Evolutionary conservation across 2,888 invertebrate species (phyloP).

Genomic region (Oxyteleia sp.): DNA sequence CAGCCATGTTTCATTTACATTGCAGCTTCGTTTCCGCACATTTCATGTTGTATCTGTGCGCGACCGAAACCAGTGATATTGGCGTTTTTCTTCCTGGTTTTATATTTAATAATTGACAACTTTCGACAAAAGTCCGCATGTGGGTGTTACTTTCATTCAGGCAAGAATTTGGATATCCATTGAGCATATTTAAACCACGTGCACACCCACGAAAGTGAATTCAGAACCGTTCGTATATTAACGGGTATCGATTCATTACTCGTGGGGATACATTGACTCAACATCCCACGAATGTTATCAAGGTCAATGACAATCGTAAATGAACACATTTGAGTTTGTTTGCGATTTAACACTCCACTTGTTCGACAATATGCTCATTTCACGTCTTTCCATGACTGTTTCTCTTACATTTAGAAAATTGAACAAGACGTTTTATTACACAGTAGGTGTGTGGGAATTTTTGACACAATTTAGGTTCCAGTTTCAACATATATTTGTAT

Average conservation of each 20-base stretch:
- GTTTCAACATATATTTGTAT: too few relatives aligned
- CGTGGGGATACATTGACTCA: constrained; percentile 41
- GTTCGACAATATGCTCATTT: constrained; percentile 16
- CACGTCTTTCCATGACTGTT: neutral
- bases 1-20: constrained; percentile 62
- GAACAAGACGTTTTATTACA: too few relatives aligned
- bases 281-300: constrained; percentile 58
- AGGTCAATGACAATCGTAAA: constrained; percentile 61
- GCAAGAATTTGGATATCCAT: constrained; percentile 38
- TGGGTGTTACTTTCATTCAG: constrained; percentile 43
- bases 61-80: neutral
- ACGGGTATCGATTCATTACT: constrained; percentile 33
- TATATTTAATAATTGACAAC: neutral
- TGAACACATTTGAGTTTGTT: constrained; percentile 25
- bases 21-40: constrained; percentile 61
- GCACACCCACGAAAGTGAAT: constrained; percentile 43
- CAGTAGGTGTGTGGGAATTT: too few relatives aligned
- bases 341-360: constrained; percentile 28
- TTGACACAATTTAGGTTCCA: too few relatives aligned
- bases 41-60: constrained; percentile 19
- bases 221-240: constrained; percentile 37
- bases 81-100: neutral
- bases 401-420: neutral
- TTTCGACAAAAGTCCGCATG: constrained; percentile 19
- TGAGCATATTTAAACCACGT: constrained; percentile 40